Conservation (phyloP, 2,113 vertebrate species). For the Pithys albifrons region DNA sequence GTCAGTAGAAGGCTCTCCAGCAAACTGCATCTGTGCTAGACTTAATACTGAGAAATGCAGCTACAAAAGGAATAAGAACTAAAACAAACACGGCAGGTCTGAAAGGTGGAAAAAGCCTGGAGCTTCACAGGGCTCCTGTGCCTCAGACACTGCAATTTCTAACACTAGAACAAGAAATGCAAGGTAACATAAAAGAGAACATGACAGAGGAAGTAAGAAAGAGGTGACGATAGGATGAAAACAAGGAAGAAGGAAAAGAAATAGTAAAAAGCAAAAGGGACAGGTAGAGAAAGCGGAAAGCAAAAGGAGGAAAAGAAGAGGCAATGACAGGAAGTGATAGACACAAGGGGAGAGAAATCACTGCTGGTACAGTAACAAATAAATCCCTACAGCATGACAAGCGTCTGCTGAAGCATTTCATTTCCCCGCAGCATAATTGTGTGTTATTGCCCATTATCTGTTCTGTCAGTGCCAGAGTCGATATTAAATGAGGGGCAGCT, state of each 20-base stretch:
- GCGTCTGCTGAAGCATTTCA: slow-evolving; percentile 90
- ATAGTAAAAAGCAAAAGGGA: not conserved
- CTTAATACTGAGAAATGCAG: not conserved
- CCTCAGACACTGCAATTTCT: not conserved
- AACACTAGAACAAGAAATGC: not conserved
- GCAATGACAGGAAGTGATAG: slow-evolving; percentile 10
- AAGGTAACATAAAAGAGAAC: not conserved
- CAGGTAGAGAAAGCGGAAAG: not conserved
- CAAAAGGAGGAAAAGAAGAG: not conserved
- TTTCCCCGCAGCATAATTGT: slow-evolving; percentile 92
- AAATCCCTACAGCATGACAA: slow-evolving; percentile 87
- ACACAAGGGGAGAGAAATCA: slow-evolving; percentile 44
- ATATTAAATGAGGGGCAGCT: slow-evolving; percentile 96
- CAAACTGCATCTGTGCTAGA: not conserved
- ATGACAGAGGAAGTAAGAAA: not conserved
- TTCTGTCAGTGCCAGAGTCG: slow-evolving; percentile 90
- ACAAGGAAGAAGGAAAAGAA: not conserved
- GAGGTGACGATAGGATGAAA: not conserved
- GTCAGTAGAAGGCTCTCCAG: not conserved
- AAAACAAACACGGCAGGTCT: not conserved
- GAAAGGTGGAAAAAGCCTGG: not conserved
- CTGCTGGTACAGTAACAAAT: slow-evolving; percentile 75
- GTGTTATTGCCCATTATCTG: slow-evolving; percentile 98
- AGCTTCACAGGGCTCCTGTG: not conserved
- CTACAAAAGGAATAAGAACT: not conserved